Percentiles rank a stretch among this genome's conserved stretches.
Conservation (phyloP, 2,113 vertebrate genomes). For the Canis aureus region DNA sequence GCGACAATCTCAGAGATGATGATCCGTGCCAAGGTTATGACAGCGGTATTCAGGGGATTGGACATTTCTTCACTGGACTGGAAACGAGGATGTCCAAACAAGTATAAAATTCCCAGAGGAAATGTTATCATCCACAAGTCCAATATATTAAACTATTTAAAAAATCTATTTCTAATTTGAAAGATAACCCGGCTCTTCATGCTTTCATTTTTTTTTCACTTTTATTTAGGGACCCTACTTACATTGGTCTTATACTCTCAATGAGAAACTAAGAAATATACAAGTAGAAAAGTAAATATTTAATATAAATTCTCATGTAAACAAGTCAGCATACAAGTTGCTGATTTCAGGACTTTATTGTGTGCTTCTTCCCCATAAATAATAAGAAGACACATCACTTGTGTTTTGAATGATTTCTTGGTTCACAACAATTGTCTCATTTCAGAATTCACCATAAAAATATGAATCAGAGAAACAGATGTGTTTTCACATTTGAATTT, state of each 20-base stretch:
- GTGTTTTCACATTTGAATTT: constrained; percentile 70
- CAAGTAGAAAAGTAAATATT: not conserved
- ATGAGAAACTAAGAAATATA: not conserved
- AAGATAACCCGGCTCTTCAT: not conserved
- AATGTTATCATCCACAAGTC: constrained; percentile 61
- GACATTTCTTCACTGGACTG: constrained; percentile 33
- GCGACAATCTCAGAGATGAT: not conserved
- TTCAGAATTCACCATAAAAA: constrained; percentile 69
- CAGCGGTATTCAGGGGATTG: not conserved
- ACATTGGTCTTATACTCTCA: not conserved
- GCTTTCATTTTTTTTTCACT: not conserved
- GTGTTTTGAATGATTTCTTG: constrained; percentile 69
- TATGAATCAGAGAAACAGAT: constrained; percentile 69
- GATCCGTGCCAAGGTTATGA: not conserved
- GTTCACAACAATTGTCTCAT: constrained; percentile 82
- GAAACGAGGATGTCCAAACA: constrained; percentile 3
- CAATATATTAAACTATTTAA: constrained; percentile 80
- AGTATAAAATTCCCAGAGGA: constrained; percentile 59
- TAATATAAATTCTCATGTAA: not conserved
- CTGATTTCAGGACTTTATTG: not conserved
- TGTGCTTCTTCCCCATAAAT: not conserved
- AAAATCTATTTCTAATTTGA: constrained; percentile 21
- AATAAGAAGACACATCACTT: constrained; percentile 29
- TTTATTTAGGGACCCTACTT: not conserved
- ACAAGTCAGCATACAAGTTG: not conserved